Base-by-base conservation (phyloP, 2,113 vertebrate species). In the Melanostigma gelatinosum region DNA sequence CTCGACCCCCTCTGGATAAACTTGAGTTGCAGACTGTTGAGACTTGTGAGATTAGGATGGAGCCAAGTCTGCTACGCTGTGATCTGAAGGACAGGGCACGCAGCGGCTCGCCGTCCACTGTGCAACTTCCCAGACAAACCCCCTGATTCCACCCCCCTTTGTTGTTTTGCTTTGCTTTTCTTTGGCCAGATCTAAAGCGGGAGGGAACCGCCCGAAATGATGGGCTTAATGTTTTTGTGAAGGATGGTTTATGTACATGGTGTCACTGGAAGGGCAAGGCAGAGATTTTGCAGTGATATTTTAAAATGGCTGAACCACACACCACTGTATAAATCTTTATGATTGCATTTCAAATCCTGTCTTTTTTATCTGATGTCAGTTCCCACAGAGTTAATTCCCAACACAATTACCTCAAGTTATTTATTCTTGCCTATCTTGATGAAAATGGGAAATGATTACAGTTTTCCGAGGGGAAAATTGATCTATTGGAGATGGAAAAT, bases 161-260 rank as follows among this genome's bases (percentile, higher is more conserved):
- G 83, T 81, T 89, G 82, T 79, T 81, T 69, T 72, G 71, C 70
- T 90, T 84, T 86, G 74, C 92, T 90, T 89, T 85, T 79, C 81
- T 87, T 90, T 78, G 76, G 61, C 62, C 83, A 79, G 83, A 85
- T 89, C 75, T 85, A 64, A 88, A 80, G 80, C 44, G 1, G 67
- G 70, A 76, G 71, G 70, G 75, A 87, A 36, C 64, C 63, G 60
- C 50, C 77, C 52, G 55, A 87, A 91, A 89, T 85, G 85, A 90
- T 80, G 83, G 79, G 83, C 82, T 91, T 86, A 87, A 58, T 75
- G 73, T 82, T 87, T 55, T 85, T 78, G 85, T 92, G 90, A 88
- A 87, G 90, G 93, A 67, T 92, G 89, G 91, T 94, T 90, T 95
- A 91, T 91, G 92, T 94, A 92, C 91, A 92, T 93, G 91, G 94